Evolutionary conservation across 2,797 vertebrate genomes (phyloP).

Genomic region (Balearica regulorum): DNA sequence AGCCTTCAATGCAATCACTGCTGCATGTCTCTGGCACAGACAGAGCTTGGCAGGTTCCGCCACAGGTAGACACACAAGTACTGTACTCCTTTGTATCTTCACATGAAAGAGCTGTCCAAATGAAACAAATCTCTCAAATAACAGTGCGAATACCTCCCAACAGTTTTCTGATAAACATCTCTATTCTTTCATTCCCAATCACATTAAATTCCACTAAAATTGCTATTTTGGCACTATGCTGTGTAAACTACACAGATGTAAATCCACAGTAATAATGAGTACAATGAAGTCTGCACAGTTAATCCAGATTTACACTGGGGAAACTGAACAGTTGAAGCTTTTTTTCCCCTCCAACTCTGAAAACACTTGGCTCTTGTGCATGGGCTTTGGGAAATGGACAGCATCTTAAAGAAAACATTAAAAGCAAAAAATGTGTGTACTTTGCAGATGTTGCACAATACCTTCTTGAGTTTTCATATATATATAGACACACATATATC

Average conservation of each 20-base stretch:
- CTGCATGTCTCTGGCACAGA: conserved; percentile 82
- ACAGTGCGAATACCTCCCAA: background rate
- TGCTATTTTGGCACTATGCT: background rate
- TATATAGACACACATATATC: background rate
- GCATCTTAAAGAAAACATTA: background rate
- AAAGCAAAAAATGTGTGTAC: background rate
- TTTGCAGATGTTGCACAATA: background rate
- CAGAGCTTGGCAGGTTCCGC: conserved; percentile 85
- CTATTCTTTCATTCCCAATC: background rate
- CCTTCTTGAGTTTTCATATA: background rate
- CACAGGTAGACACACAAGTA: conserved; percentile 87
- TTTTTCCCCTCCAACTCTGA: background rate
- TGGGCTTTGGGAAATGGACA: background rate
- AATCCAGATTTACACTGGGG: conserved; percentile 9
- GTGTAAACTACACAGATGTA: conserved; percentile 35
- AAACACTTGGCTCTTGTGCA: background rate
- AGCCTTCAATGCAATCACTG: conserved; percentile 90
- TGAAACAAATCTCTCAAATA: conserved; percentile 42
- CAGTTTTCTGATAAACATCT: conserved; percentile 16
- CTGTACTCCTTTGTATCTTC: conserved; percentile 89
- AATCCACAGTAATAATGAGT: conserved; percentile 3
- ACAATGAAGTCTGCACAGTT: background rate
- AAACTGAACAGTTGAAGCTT: background rate
- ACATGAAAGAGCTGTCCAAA: conserved; percentile 82
- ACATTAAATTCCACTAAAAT: conserved; percentile 53